phyloP scores from a whole-genome alignment of 2,797 vertebrate species.

The Poecilia wingei region DNA sequence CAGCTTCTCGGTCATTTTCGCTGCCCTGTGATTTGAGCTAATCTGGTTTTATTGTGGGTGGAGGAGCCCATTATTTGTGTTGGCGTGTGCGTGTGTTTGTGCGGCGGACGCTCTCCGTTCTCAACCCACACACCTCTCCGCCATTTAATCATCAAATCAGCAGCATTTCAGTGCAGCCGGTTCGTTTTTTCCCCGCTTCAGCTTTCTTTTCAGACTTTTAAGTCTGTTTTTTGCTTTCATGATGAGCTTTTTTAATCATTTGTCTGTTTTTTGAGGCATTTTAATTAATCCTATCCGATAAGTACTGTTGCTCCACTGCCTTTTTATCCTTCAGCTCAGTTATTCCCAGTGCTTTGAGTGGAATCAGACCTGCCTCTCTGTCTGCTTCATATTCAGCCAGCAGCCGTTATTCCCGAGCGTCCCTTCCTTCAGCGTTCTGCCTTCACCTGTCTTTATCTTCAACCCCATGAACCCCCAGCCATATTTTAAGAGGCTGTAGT shows the following conservation, averaged over 20 bases:
- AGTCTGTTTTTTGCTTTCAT: background rate
- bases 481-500: background rate
- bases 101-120: background rate
- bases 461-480: background rate
- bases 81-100: background rate
- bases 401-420: conserved; percentile 5
- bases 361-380: conserved; percentile 2
- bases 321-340: background rate
- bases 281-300: background rate
- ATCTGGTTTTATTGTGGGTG: background rate
- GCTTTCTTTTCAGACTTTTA: background rate
- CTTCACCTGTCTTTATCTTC: conserved; percentile 10
- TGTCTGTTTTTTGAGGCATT: background rate
- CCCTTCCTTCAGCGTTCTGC: background rate
- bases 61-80: conserved; percentile 3
- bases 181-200: background rate
- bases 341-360: conserved; percentile 5
- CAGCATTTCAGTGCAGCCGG: background rate
- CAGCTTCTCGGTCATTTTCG: background rate
- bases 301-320: background rate
- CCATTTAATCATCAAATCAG: conserved; percentile 5
- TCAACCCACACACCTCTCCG: conserved; percentile 7
- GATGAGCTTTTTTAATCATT: background rate
- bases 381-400: conserved; percentile 29
- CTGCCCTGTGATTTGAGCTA: conserved; percentile 1